phyloP scores from a whole-genome alignment of 1,140 invertebrate species.

The Mactra quadrangularis region DNA sequence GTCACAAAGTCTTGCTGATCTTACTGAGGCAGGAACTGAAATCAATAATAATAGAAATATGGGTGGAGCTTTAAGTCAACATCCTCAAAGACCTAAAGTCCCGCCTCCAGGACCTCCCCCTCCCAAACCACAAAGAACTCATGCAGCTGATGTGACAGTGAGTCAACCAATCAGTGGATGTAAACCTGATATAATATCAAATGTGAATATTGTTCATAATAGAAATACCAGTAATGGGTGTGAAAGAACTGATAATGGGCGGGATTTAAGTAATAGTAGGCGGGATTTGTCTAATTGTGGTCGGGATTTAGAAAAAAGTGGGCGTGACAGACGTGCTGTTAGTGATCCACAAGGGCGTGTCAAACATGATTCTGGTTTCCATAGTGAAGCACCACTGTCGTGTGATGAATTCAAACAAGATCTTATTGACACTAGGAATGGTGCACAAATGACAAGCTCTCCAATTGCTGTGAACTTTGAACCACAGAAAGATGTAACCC shows the following conservation, averaged over 20 bases:
- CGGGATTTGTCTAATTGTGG: too few species aligned
- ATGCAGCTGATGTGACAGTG: background rate
- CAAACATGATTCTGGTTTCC: slow-evolving; percentile 33
- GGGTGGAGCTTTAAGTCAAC: slow-evolving; percentile 44
- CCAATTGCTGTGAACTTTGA: background rate
- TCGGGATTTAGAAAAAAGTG: background rate
- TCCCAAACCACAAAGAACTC: background rate
- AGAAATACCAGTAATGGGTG: slow-evolving; percentile 1
- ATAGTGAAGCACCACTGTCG: slow-evolving; percentile 31
- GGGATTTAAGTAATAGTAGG: slow-evolving; percentile 2
- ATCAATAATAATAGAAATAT: slow-evolving; percentile 54
- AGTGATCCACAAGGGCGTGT: background rate
- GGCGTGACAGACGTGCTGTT: background rate
- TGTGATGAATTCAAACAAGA: slow-evolving; percentile 56
- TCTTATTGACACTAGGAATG: slow-evolving; percentile 20
- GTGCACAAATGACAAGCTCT: slow-evolving; percentile 51
- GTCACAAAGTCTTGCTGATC: slow-evolving; percentile 35
- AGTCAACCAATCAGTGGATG: too few species aligned
- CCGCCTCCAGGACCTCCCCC: slow-evolving; percentile 16
- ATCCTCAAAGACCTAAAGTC: slow-evolving; percentile 11
- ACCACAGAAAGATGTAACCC: background rate
- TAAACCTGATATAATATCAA: background rate
- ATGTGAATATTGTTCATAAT: background rate
- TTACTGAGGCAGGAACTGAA: slow-evolving; percentile 24
- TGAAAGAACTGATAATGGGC: slow-evolving; percentile 12